Conservation (phyloP, 2,888 invertebrate species). For the Drosophila infuscata region DNA sequence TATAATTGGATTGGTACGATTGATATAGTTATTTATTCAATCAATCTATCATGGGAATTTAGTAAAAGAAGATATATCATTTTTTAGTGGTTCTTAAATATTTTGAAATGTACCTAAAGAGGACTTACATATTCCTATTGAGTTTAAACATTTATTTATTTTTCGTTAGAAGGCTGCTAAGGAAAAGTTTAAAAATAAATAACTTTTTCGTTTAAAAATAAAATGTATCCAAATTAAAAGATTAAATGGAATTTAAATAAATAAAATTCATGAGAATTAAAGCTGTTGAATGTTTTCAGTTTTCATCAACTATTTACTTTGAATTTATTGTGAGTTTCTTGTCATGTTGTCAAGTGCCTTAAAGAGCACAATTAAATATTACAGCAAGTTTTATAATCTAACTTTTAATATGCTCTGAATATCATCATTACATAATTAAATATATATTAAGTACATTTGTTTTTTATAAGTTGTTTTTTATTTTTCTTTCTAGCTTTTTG, state of each 20-base stretch:
- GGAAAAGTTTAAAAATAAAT: neutral
- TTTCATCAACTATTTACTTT: conserved; percentile 62
- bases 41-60: too few relatives aligned
- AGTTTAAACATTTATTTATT: too few relatives aligned
- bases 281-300: conserved; percentile 14
- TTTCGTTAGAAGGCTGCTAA: too few relatives aligned
- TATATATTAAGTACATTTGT: conserved; percentile 47
- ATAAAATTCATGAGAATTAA: neutral
- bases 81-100: too few relatives aligned
- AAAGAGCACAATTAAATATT: conserved; percentile 73
- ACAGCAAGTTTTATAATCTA: conserved; percentile 69
- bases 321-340: conserved; percentile 70
- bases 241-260: neutral
- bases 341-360: conserved; percentile 42
- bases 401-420: conserved; percentile 39
- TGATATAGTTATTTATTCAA: too few relatives aligned
- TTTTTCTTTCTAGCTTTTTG: neutral
- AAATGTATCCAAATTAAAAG: neutral
- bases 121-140: too few relatives aligned
- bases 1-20: too few relatives aligned
- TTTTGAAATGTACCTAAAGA: too few relatives aligned
- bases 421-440: conserved; percentile 34
- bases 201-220: neutral
- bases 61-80: too few relatives aligned
- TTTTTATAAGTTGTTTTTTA: conserved; percentile 2